Conservation (phyloP, 2,797 vertebrate species). For the Lacerta agilis region DNA sequence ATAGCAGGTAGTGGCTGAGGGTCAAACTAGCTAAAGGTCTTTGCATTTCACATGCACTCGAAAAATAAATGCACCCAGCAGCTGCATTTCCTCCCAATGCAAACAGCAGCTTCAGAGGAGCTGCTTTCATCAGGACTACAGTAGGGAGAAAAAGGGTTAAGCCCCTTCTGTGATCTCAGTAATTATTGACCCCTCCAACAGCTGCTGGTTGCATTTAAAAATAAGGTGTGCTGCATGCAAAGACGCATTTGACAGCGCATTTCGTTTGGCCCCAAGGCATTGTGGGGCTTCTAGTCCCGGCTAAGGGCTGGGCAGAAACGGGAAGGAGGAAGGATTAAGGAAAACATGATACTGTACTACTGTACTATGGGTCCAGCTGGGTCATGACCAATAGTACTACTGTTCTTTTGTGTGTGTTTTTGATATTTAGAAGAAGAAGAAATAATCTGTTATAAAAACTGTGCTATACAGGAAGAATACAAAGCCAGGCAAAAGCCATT, state of each 20-base stretch:
- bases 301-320: neutral
- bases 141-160: neutral
- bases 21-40: neutral
- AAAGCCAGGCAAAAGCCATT: slow-evolving; percentile 54
- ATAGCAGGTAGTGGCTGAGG: neutral
- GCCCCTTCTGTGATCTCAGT: no score
- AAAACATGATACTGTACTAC: slow-evolving; percentile 13
- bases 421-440: slow-evolving; percentile 46
- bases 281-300: neutral
- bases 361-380: slow-evolving; percentile 12
- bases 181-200: neutral
- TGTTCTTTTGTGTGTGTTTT: slow-evolving; percentile 62
- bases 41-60: neutral
- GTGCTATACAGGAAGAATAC: slow-evolving; percentile 68
- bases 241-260: neutral
- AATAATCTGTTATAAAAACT: slow-evolving; percentile 62
- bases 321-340: neutral
- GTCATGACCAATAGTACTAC: slow-evolving; percentile 73
- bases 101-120: neutral
- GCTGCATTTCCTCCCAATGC: no score
- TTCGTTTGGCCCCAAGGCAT: neutral
- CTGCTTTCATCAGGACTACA: neutral
- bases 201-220: neutral
- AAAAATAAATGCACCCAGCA: neutral
- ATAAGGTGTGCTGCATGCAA: neutral